Conservation (phyloP, 2,113 vertebrate species). For the Clarias gariepinus region DNA sequence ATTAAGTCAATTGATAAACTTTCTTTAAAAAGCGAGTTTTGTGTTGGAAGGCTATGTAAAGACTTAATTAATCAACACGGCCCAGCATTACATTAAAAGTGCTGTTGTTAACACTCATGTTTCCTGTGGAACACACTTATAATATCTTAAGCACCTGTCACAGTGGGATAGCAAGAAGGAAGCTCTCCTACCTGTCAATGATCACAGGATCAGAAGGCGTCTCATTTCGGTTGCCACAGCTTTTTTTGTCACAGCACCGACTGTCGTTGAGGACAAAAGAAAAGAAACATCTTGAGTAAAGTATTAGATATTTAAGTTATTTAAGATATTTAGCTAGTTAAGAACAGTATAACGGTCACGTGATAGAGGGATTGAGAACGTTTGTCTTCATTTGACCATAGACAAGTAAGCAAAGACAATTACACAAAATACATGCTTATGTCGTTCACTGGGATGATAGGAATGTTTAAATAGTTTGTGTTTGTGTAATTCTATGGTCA, state of each 20-base stretch:
- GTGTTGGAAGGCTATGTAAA: neutral
- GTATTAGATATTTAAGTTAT: neutral
- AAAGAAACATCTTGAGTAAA: slow-evolving; percentile 5
- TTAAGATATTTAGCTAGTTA: neutral
- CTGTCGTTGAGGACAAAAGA: slow-evolving; percentile 62
- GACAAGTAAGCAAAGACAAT: neutral
- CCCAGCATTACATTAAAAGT: neutral
- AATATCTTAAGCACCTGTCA: neutral
- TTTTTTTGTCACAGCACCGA: slow-evolving; percentile 97
- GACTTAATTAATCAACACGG: neutral
- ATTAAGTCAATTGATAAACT: neutral
- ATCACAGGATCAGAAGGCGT: slow-evolving; percentile 96
- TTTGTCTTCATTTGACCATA: neutral
- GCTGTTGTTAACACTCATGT: neutral
- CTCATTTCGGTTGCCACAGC: slow-evolving; percentile 96
- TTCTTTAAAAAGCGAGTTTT: neutral
- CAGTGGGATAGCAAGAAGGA: neutral
- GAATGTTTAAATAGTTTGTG: neutral
- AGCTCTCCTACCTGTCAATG: slow-evolving; percentile 82
- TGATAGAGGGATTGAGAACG: neutral
- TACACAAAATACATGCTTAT: neutral
- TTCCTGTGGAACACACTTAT: neutral
- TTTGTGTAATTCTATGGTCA: neutral
- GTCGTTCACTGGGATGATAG: neutral
- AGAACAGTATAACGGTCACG: neutral